These are phyloP conservation scores for Perdita meconis DNA, from an alignment of 2,888 invertebrate species.

Conservation along the genomic window DNA sequence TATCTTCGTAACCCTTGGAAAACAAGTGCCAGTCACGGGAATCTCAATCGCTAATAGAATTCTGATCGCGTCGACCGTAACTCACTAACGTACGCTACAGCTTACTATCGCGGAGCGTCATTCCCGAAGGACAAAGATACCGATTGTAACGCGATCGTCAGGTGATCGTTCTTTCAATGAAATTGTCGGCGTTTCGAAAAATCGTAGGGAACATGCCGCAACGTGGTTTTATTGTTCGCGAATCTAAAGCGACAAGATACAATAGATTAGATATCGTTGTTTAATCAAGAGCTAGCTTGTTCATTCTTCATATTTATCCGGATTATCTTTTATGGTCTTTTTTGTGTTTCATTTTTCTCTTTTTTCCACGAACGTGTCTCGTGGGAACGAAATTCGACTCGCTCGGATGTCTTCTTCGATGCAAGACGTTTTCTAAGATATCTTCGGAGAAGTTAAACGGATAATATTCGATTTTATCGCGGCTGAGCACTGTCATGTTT, in stretches of 20 bases:
- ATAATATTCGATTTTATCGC: neutral
- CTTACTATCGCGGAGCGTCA: neutral
- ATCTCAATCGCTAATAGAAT: neutral
- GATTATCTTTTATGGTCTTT: slow-evolving; percentile 31
- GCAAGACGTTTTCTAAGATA: slow-evolving; percentile 7
- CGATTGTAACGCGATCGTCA: neutral
- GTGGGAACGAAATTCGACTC: slow-evolving; percentile 13
- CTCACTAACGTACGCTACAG: too few species aligned
- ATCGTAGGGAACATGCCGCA: slow-evolving; percentile 20
- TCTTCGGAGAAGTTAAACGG: slow-evolving; percentile 1
- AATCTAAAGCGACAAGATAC: slow-evolving; percentile 24
- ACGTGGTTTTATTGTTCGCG: slow-evolving; percentile 27
- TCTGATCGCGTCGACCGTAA: neutral
- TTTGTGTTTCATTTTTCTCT: slow-evolving; percentile 8
- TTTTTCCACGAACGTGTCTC: slow-evolving; percentile 5
- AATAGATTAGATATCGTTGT: slow-evolving; percentile 61
- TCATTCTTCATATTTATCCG: slow-evolving; percentile 51
- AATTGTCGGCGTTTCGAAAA: neutral
- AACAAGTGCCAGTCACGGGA: neutral
- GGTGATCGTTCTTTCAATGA: neutral
- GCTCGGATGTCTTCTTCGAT: neutral
- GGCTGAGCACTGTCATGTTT: neutral
- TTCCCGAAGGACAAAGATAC: neutral
- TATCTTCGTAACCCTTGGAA: neutral
- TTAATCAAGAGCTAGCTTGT: slow-evolving; percentile 53